Base-by-base conservation (phyloP, 2,888 invertebrate species). In the Capitulum mitella region DNA sequence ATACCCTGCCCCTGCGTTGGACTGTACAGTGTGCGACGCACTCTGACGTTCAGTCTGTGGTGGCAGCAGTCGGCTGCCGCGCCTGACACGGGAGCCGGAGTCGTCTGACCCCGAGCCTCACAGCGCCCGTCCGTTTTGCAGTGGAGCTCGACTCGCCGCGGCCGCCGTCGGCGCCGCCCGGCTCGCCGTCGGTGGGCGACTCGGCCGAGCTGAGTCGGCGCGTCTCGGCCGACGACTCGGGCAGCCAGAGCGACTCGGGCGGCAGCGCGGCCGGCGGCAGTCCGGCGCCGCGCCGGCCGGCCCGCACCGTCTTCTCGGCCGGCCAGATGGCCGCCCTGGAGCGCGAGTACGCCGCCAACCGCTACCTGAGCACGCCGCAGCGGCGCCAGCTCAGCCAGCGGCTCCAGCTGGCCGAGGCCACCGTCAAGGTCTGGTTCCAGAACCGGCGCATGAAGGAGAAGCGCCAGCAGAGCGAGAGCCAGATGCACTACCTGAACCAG, bases 391-490 rank as follows among this genome's bases (percentile, higher is more conserved):
- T 82, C 70, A 81, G 81, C n/a, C 79, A 78, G 34, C 80, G 80
- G 51, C 78, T 82, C 14, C 77, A 79, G 29, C 79, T 82, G 26
- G 81, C 81, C 3, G 82, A 82, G 77, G 79, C 81, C 58, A 82
- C 82, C 16, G 81, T 82, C 70, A 82, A 82, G 79, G 80, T 81
- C 43, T 81, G 81, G 81, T 81, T 81, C 77, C 81, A 81, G 80
- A 81, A 81, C 79, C 80, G 81, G 2, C 79, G 81, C n/a, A 81
- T 81, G 81, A 81, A 81, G 78, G 81, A 81, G 78, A 81, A 81
- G 64, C 78, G 81, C 19, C 81, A 81, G 78, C 79, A 76, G 43
- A 76, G 76, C 46, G 76, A 76, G 48, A 46, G 29, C 19, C 76
- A 76, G 48, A 48, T 76, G 76, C 76, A 76, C 46, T 76, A 76